phyloP scores from a whole-genome alignment of 2,888 invertebrate species.

The Coremacera marginata region DNA sequence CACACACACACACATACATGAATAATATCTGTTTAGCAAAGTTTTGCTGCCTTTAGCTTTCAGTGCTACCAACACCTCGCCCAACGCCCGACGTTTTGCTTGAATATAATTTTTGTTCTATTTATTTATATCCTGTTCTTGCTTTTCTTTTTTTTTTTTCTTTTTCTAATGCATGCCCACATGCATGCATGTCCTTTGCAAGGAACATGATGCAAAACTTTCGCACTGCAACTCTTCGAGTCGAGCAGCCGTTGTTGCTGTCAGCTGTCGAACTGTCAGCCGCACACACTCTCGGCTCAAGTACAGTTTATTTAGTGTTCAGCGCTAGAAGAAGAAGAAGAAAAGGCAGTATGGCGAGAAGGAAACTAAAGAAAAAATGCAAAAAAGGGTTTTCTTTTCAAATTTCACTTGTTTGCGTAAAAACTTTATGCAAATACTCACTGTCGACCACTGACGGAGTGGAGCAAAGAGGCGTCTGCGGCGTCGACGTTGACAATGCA shows the following conservation, averaged over 20 bases:
- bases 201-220: not conserved
- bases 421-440: no score
- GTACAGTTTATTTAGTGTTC: not conserved
- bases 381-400: not conserved
- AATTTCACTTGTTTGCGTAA: not conserved
- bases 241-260: not conserved
- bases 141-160: no score
- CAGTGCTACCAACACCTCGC: no score
- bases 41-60: not conserved
- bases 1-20: not conserved
- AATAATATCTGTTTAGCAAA: not conserved
- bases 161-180: not conserved
- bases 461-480: not conserved
- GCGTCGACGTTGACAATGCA: not conserved
- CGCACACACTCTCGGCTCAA: not conserved
- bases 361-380: not conserved
- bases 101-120: no score
- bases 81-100: no score
- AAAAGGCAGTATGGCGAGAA: not conserved
- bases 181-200: not conserved
- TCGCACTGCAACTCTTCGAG: not conserved
- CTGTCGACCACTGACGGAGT: not conserved
- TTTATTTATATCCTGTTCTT: no score
- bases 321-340: not conserved
- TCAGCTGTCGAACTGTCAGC: slow-evolving; percentile 2